Evolutionary conservation across 2,888 invertebrate genomes (phyloP).

Genomic region (Sepiola atlantica): DNA sequence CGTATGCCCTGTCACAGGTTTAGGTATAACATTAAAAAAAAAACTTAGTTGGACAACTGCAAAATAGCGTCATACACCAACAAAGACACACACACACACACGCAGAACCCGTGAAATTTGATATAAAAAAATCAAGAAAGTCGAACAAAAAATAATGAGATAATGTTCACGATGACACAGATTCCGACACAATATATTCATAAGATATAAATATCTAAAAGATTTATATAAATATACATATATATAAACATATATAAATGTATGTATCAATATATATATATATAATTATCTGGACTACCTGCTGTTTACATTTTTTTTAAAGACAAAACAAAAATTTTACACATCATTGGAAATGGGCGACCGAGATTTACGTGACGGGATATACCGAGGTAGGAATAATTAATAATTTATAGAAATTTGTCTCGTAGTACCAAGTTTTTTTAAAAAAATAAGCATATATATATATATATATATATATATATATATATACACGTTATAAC

Average conservation of each 20-base stretch:
- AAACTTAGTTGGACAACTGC: background rate
- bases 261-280: background rate
- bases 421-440: background rate
- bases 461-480: background rate
- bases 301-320: background rate
- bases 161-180: background rate
- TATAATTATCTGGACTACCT: background rate
- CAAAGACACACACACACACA: background rate
- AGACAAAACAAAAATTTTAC: background rate
- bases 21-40: background rate
- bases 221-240: constrained; percentile 32
- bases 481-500: background rate
- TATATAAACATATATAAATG: background rate
- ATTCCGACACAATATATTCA: background rate
- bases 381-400: background rate
- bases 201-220: background rate
- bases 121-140: background rate
- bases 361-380: background rate
- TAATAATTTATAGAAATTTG: constrained; percentile 4
- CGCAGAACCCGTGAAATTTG: too few relatives aligned
- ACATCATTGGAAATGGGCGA: background rate
- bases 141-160: background rate
- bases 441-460: background rate
- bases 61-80: background rate
- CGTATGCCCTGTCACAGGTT: background rate